Conservation (phyloP, 2,113 vertebrate genomes). For the Esox niger region DNA sequence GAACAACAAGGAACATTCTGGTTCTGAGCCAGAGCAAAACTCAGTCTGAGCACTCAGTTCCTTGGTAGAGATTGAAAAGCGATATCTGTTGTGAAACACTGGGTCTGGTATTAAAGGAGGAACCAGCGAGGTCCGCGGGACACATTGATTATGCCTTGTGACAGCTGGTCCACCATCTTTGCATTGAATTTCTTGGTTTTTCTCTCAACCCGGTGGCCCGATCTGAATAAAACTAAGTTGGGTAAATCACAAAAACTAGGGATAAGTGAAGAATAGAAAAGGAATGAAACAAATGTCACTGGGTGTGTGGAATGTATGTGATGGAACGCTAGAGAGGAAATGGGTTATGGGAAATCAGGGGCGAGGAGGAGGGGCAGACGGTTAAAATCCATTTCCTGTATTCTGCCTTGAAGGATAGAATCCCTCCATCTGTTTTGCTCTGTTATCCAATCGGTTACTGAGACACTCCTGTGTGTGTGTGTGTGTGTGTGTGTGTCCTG, state of each 20-base stretch:
- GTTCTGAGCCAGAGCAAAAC: slow-evolving; percentile 20
- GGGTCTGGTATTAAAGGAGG: slow-evolving; percentile 43
- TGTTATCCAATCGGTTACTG: slow-evolving; percentile 45
- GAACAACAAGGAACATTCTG: not conserved
- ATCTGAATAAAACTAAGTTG: not conserved
- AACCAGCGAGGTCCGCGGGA: slow-evolving; percentile 43
- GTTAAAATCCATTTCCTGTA: slow-evolving; percentile 53
- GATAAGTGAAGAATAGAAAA: not conserved
- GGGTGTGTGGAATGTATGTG: slow-evolving; percentile 6
- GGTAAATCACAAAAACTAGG: not conserved
- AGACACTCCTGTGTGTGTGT: slow-evolving; percentile 29
- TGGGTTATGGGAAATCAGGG: slow-evolving; percentile 47
- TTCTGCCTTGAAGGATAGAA: slow-evolving; percentile 28
- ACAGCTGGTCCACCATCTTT: slow-evolving; percentile 46
- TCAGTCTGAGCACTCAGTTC: not conserved
- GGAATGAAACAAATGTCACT: not conserved
- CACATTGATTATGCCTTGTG: slow-evolving; percentile 42
- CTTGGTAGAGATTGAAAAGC: not conserved
- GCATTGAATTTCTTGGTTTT: slow-evolving; percentile 25
- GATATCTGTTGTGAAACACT: slow-evolving; percentile 32
- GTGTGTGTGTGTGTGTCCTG: slow-evolving; percentile 10
- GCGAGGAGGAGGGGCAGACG: slow-evolving; percentile 13
- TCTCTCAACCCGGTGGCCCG: not conserved
- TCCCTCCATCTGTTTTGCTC: slow-evolving; percentile 46
- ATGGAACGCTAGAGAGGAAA: slow-evolving; percentile 32